A percentile compares a stretch with the other conserved stretches of the same genome.
Evolutionary conservation across 2,888 invertebrate species (phyloP).

Genomic region (Stegophylla sp.): DNA sequence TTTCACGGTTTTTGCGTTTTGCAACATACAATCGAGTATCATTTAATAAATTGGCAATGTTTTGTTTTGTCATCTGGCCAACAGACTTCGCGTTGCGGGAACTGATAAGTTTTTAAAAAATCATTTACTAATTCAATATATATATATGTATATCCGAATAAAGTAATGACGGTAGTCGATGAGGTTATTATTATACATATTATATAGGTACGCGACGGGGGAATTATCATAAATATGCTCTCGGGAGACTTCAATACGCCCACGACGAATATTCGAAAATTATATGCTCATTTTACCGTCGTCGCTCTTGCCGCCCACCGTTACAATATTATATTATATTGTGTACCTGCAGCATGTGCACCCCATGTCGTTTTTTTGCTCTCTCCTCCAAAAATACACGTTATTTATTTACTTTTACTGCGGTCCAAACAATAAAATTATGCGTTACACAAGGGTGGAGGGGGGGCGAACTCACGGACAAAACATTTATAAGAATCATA

Average conservation of each 20-base stretch:
- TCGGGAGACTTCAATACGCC: constrained; percentile 46
- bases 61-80: constrained; percentile 12
- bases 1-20: not conserved
- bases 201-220: no score
- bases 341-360: constrained; percentile 8
- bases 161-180: not conserved
- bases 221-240: constrained; percentile 1
- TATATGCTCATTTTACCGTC: constrained; percentile 27
- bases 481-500: constrained; percentile 21
- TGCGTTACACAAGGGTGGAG: not conserved
- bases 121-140: not conserved
- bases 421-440: constrained; percentile 16
- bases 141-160: not conserved
- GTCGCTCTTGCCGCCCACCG: constrained; percentile 20
- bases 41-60: constrained; percentile 21
- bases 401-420: constrained; percentile 43
- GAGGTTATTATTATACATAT: not conserved
- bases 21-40: not conserved
- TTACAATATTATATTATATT: constrained; percentile 25
- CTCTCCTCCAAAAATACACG: constrained; percentile 5
- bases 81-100: not conserved
- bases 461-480: no score
- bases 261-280: constrained; percentile 33
- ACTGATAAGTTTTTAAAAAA: constrained; percentile 1
- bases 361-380: not conserved